Evolutionary conservation across 2,888 invertebrate genomes (phyloP).

Genomic region (Microplitis deprimator): DNA sequence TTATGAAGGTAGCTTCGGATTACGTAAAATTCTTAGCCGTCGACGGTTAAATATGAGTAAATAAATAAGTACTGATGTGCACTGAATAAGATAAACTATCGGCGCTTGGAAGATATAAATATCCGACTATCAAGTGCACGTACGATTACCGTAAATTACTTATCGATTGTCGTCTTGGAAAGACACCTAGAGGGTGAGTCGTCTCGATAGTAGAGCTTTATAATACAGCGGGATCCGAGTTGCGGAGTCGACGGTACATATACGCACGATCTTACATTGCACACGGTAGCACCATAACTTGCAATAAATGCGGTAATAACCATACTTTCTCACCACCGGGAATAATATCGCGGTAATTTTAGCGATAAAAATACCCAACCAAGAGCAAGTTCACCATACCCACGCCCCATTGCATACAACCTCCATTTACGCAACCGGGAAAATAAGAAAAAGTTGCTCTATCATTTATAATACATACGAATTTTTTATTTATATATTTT

Average conservation of each 20-base stretch:
- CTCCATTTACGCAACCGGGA: constrained; percentile 1
- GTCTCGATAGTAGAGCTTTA: background rate
- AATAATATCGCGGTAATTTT: constrained; percentile 60
- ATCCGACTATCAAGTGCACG: constrained; percentile 49
- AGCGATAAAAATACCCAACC: constrained; percentile 49
- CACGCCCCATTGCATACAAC: constrained; percentile 7
- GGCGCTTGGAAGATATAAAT: constrained; percentile 16
- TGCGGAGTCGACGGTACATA: background rate
- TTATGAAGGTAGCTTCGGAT: too few relatives aligned
- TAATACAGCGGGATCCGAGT: background rate
- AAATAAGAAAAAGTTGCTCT: constrained; percentile 9
- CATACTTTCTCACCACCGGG: constrained; percentile 58
- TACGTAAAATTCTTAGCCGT: too few relatives aligned
- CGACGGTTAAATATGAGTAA: background rate
- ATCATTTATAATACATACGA: background rate
- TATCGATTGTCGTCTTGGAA: constrained; percentile 63
- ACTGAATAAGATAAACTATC: background rate
- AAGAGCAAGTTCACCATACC: constrained; percentile 31
- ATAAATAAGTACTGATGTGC: constrained; percentile 33
- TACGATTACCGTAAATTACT: constrained; percentile 62
- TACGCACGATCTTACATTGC: constrained; percentile 50
- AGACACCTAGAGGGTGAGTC: background rate
- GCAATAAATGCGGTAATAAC: constrained; percentile 65
- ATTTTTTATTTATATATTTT: background rate
- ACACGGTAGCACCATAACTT: constrained; percentile 59